These are phyloP conservation scores for Brachirus orientalis DNA, from an alignment of 2,113 vertebrate species.

Conservation along the genomic window DNA sequence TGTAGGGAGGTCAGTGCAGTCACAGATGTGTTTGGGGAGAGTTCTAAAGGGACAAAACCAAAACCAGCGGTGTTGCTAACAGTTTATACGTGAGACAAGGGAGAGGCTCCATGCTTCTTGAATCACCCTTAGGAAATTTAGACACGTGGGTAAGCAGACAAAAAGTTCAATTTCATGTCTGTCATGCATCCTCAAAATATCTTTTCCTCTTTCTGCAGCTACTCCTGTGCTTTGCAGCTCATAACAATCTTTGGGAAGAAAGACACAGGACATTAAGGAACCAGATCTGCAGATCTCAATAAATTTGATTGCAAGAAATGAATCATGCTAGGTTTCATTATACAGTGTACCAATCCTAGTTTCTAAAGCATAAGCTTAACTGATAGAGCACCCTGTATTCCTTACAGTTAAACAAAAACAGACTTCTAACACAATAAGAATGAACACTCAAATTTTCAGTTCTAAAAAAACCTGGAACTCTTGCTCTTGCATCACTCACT, in stretches of 20 bases:
- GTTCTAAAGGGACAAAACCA: no score
- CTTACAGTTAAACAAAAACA: not conserved
- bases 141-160: not conserved
- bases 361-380: not conserved
- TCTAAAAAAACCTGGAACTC: not conserved
- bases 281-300: not conserved
- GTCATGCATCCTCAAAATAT: not conserved
- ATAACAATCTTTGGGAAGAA: slow-evolving; percentile 7
- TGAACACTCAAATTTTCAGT: not conserved
- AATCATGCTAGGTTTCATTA: not conserved
- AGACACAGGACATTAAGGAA: slow-evolving; percentile 5
- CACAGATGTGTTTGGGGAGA: no score
- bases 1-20: no score
- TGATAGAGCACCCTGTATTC: not conserved
- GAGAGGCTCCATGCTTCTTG: not conserved
- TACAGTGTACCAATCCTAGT: not conserved
- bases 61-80: not conserved
- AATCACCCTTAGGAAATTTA: not conserved
- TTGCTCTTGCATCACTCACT: not conserved
- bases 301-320: not conserved
- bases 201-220: not conserved
- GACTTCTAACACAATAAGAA: not conserved
- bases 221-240: not conserved
- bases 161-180: not conserved
- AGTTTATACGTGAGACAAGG: no score